phyloP scores from a whole-genome alignment of 2,888 invertebrate genomes.

The Nipponacmea schrenckii region DNA sequence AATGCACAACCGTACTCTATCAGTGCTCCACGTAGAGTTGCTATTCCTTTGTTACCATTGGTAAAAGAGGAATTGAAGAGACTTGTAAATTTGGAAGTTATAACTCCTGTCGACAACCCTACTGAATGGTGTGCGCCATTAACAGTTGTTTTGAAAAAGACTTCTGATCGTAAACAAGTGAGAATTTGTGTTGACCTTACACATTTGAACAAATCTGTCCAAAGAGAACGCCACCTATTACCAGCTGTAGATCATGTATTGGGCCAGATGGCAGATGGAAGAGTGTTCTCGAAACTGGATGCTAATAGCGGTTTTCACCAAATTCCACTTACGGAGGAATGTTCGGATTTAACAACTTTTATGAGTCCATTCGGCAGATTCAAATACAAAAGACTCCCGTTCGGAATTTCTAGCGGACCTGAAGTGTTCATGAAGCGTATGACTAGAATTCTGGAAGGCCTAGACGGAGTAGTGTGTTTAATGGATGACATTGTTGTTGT shows the following conservation, averaged over 20 bases:
- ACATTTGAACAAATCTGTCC: background rate
- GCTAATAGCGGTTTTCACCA: conserved; percentile 23
- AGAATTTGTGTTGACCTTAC: background rate
- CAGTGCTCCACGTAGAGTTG: conserved; percentile 14
- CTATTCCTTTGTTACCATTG: conserved; percentile 18
- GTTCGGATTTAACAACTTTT: conserved; percentile 18
- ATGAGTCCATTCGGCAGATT: conserved; percentile 22
- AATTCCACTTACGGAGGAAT: conserved; percentile 13
- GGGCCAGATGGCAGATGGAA: background rate
- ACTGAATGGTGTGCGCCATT: background rate
- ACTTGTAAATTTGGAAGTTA: background rate
- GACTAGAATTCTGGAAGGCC: conserved; percentile 16
- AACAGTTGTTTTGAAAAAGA: background rate
- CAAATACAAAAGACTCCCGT: conserved; percentile 18
- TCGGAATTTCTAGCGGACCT: conserved; percentile 20
- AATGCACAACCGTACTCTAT: conserved; percentile 6
- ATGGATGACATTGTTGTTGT: conserved; percentile 30
- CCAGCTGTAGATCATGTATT: background rate
- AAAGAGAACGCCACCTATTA: background rate
- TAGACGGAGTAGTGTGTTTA: conserved; percentile 6
- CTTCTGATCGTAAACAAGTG: background rate
- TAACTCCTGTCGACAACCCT: background rate
- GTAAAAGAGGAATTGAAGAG: conserved; percentile 16
- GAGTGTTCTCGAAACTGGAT: conserved; percentile 21
- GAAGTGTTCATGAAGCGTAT: conserved; percentile 24